Evolutionary conservation across 2,888 invertebrate genomes (phyloP).

Genomic region (Limnephilus lunatus): DNA sequence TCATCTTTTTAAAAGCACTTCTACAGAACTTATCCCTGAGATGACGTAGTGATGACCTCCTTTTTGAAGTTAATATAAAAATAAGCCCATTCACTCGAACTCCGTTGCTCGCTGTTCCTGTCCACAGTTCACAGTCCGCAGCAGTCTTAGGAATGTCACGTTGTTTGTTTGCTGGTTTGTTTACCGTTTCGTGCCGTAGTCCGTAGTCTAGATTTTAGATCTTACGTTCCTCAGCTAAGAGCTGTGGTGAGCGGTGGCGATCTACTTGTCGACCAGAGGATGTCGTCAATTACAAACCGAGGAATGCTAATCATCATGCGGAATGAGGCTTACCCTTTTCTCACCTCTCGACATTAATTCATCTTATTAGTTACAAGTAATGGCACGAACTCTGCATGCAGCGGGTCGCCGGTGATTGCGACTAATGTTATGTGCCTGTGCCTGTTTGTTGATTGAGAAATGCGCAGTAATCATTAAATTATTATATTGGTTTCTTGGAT

Average conservation of each 20-base stretch:
- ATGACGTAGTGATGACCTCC: neutral
- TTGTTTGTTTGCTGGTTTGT: constrained; percentile 25
- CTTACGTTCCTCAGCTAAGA: neutral
- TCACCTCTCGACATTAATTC: neutral
- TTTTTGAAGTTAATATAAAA: neutral
- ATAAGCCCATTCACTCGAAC: neutral
- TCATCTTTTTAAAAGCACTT: neutral
- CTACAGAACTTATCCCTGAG: neutral
- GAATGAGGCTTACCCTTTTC: constrained; percentile 3
- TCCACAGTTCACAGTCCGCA: neutral
- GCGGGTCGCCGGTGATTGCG: neutral
- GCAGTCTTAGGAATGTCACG: constrained; percentile 37
- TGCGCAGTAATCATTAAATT: neutral
- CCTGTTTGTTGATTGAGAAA: neutral
- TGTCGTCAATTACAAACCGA: constrained; percentile 33
- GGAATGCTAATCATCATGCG: constrained; percentile 35
- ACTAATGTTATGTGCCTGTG: too few relatives aligned
- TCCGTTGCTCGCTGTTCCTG: neutral
- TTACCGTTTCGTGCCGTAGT: constrained; percentile 30
- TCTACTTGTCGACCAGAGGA: constrained; percentile 23
- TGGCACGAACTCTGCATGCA: neutral
- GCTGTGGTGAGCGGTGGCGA: constrained; percentile 10
- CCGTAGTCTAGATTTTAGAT: constrained; percentile 35
- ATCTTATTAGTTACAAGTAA: neutral
- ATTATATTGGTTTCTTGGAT: neutral